A percentile compares a stretch with the other conserved stretches of the same genome.
phyloP scores from a whole-genome alignment of 2,113 vertebrate genomes.

The Charina bottae region DNA sequence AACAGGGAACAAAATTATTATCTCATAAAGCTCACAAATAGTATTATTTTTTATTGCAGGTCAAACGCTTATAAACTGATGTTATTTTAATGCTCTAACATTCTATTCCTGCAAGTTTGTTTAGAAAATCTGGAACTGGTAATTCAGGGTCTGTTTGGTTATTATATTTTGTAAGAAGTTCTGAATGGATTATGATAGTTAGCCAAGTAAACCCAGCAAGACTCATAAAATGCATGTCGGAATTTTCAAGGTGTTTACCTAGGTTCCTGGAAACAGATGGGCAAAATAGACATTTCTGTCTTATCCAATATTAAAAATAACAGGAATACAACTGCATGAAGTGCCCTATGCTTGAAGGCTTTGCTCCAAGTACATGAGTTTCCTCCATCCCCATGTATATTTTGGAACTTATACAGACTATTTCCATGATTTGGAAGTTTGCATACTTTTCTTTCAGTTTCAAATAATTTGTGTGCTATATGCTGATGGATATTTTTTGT shows the following conservation, averaged over 20 bases:
- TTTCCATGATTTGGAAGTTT: background rate
- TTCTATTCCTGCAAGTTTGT: background rate
- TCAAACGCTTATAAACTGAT: slow-evolving; percentile 7
- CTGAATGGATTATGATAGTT: background rate
- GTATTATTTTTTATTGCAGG: background rate
- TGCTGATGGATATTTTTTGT: background rate
- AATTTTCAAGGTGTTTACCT: background rate
- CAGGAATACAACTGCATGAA: background rate
- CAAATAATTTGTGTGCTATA: background rate
- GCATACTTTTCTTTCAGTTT: background rate
- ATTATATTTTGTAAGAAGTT: background rate
- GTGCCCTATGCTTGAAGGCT: background rate
- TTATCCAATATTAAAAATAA: background rate
- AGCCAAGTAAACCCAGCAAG: background rate
- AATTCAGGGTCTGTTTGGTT: background rate
- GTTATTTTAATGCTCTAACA: background rate
- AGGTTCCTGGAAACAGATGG: background rate
- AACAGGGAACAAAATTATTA: background rate
- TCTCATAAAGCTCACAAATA: background rate
- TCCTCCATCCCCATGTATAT: background rate
- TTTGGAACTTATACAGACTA: background rate
- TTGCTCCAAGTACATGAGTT: background rate
- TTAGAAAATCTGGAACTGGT: background rate
- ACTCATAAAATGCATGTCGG: background rate
- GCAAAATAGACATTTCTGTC: background rate